Conservation (phyloP, 1,140 invertebrate species). For the Muscidifurax raptorellus region DNA sequence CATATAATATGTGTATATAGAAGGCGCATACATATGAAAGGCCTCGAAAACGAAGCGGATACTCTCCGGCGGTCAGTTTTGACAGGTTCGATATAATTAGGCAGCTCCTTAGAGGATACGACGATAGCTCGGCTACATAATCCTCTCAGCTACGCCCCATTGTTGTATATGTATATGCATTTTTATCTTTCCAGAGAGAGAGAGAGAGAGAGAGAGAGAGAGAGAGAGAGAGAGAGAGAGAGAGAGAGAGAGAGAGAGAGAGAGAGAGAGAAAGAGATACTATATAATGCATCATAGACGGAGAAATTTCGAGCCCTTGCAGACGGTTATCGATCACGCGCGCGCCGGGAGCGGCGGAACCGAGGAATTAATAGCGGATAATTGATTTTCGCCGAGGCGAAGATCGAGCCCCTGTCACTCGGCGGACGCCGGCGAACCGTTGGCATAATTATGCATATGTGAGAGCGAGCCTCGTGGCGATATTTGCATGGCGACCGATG, state of each 20-base stretch:
- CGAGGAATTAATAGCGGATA: conserved; percentile 32
- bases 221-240: background rate
- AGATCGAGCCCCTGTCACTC: conserved; percentile 16
- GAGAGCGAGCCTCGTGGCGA: background rate
- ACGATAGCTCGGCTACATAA: conserved; percentile 38
- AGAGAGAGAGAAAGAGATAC: too few species aligned
- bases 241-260: background rate
- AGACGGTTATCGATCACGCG: background rate
- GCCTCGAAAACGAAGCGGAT: too few species aligned
- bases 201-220: background rate
- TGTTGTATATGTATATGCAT: background rate
- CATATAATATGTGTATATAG: too few species aligned
- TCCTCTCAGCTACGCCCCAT: background rate
- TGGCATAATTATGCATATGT: background rate
- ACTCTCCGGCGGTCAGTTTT: conserved; percentile 57
- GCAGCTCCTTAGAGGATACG: conserved; percentile 63
- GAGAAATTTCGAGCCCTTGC: background rate
- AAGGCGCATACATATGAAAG: background rate
- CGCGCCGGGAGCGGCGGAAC: background rate
- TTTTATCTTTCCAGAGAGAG: background rate
- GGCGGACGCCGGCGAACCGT: background rate
- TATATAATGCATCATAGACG: background rate
- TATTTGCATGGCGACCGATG: background rate
- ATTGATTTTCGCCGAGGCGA: conserved; percentile 38
- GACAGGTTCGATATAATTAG: conserved; percentile 69